These are phyloP conservation scores for Cyclophora punctaria DNA, from an alignment of 2,888 invertebrate genomes.

Conservation along the genomic window DNA sequence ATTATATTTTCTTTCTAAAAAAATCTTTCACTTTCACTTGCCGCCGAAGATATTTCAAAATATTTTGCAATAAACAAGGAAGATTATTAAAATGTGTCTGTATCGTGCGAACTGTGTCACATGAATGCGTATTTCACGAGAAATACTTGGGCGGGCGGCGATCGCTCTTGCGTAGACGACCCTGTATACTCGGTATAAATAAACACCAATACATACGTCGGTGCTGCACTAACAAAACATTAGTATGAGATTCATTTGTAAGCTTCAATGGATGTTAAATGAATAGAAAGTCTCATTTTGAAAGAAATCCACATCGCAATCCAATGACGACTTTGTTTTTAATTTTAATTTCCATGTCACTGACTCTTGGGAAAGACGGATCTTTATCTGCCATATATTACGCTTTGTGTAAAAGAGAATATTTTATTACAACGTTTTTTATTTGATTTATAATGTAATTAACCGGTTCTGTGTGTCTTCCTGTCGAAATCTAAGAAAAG, in stretches of 20 bases:
- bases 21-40: too few relatives aligned
- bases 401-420: slow-evolving; percentile 7
- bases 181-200: slow-evolving; percentile 11
- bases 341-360: slow-evolving; percentile 55
- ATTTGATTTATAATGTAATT: too few relatives aligned
- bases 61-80: slow-evolving; percentile 9
- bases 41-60: neutral
- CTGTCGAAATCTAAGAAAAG: too few relatives aligned
- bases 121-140: slow-evolving; percentile 56
- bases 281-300: too few relatives aligned
- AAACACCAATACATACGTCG: neutral
- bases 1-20: slow-evolving; percentile 5
- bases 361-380: slow-evolving; percentile 45
- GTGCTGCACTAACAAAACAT: neutral
- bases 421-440: neutral
- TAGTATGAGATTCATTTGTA: too few relatives aligned
- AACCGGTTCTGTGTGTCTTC: too few relatives aligned
- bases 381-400: slow-evolving; percentile 11
- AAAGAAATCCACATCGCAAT: slow-evolving; percentile 15
- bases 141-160: slow-evolving; percentile 45
- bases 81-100: slow-evolving; percentile 21
- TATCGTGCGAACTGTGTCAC: slow-evolving; percentile 40
- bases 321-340: slow-evolving; percentile 52
- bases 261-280: too few relatives aligned
- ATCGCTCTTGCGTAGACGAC: slow-evolving; percentile 31